Conservation (phyloP, 2,797 vertebrate species). For the Lutjanus campechanus region DNA sequence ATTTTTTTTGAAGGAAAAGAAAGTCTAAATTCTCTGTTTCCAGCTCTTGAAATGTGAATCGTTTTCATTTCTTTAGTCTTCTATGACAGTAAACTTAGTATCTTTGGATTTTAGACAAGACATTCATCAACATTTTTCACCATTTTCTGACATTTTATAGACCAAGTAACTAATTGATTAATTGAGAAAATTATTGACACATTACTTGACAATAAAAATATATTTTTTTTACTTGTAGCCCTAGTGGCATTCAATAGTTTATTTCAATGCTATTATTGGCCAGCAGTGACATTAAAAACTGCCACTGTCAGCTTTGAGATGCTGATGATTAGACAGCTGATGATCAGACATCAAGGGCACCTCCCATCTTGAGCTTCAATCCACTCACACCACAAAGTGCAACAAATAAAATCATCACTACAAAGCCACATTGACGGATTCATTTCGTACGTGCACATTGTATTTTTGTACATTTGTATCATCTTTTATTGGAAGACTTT, state of each 20-base stretch:
- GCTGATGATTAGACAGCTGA: conserved; percentile 40
- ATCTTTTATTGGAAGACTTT: conserved; percentile 62
- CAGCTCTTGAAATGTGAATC: too few relatives aligned
- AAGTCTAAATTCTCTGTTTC: too few relatives aligned
- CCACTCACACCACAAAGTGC: background rate
- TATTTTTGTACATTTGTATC: conserved; percentile 56
- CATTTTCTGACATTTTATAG: too few relatives aligned
- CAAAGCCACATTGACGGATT: conserved; percentile 29
- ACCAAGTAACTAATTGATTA: too few relatives aligned
- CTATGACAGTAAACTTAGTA: too few relatives aligned
- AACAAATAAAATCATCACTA: conserved; percentile 18
- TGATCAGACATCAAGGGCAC: conserved; percentile 36
- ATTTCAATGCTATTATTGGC: conserved; percentile 28
- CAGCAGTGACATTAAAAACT: conserved; percentile 29
- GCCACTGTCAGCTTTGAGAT: conserved; percentile 25
- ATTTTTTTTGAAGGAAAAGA: too few relatives aligned
- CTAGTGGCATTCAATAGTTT: conserved; percentile 1
- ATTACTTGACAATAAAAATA: too few relatives aligned
- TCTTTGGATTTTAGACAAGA: too few relatives aligned
- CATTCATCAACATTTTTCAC: too few relatives aligned
- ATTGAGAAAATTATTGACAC: too few relatives aligned
- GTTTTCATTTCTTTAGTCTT: too few relatives aligned
- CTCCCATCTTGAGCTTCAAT: background rate
- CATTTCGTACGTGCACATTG: conserved; percentile 7
- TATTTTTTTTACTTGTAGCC: too few relatives aligned